Evolutionary conservation across 2,113 vertebrate genomes (phyloP).

Genomic region (Asarcornis scutulata): DNA sequence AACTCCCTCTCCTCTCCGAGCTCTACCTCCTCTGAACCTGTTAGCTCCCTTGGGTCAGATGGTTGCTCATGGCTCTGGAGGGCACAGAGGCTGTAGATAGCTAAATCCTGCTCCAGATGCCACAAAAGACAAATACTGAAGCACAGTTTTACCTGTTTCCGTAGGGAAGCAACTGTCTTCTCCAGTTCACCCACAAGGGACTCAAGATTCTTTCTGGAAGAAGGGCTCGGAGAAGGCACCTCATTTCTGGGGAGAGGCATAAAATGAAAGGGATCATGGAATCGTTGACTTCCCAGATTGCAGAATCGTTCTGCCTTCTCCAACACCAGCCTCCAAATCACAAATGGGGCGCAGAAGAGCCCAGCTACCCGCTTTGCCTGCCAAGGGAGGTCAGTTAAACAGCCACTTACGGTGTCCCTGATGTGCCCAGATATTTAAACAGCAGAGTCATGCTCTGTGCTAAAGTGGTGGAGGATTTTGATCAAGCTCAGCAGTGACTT

Average conservation of each 20-base stretch:
- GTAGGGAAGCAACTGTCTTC: constrained; percentile 54
- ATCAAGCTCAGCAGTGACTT: background rate
- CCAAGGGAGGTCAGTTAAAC: background rate
- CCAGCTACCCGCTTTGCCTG: background rate
- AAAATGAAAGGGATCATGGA: constrained; percentile 8
- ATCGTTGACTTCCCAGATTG: background rate
- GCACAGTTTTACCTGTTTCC: constrained; percentile 57
- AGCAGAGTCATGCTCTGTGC: background rate
- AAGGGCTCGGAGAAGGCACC: background rate
- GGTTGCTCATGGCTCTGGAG: background rate
- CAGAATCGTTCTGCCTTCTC: background rate
- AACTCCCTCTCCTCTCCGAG: background rate
- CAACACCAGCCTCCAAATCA: background rate
- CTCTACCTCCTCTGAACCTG: background rate
- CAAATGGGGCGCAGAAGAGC: background rate
- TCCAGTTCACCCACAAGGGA: constrained; percentile 62
- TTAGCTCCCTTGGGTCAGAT: background rate
- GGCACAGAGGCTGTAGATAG: background rate
- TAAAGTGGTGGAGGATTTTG: background rate
- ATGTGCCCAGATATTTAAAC: background rate
- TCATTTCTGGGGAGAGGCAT: constrained; percentile 6
- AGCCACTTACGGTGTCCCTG: background rate
- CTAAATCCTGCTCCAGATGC: background rate
- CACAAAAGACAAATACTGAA: background rate
- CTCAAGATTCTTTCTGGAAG: constrained; percentile 39